Evolutionary conservation across 2,113 vertebrate genomes (phyloP).

Genomic region (Anser brachyrhynchus): DNA sequence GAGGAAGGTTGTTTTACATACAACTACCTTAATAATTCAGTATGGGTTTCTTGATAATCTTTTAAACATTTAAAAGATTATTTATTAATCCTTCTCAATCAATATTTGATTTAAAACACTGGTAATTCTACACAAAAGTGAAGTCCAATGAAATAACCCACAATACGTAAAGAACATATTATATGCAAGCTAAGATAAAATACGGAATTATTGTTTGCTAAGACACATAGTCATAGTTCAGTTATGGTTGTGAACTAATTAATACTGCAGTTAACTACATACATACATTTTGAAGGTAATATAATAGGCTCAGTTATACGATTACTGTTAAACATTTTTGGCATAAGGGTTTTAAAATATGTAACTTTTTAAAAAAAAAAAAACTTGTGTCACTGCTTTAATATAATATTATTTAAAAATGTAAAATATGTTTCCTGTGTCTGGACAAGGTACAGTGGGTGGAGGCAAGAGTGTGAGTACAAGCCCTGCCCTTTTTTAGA

Average conservation of each 20-base stretch:
- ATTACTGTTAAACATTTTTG: not conserved
- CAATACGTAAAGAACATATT: not conserved
- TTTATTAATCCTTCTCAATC: not conserved
- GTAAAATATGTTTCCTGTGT: not conserved
- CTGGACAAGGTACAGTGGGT: not conserved
- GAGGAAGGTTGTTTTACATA: not conserved
- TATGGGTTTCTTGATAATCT: not conserved
- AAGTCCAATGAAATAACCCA: not conserved
- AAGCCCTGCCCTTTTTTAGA: not conserved
- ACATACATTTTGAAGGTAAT: not conserved
- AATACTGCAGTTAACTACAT: not conserved
- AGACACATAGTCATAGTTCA: not conserved
- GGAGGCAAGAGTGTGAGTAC: not conserved
- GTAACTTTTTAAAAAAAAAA: too few species aligned
- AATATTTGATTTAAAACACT: not conserved
- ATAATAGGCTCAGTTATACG: not conserved
- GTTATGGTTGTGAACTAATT: not conserved
- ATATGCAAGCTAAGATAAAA: not conserved
- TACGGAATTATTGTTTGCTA: not conserved
- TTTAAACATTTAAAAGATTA: not conserved
- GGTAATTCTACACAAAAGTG: not conserved
- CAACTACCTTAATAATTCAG: not conserved
- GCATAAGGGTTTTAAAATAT: not conserved
- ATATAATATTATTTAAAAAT: not conserved
- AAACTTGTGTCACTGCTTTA: not conserved